Base-by-base conservation (phyloP, 2,797 vertebrate species). In the Rousettus madagascariensis region DNA sequence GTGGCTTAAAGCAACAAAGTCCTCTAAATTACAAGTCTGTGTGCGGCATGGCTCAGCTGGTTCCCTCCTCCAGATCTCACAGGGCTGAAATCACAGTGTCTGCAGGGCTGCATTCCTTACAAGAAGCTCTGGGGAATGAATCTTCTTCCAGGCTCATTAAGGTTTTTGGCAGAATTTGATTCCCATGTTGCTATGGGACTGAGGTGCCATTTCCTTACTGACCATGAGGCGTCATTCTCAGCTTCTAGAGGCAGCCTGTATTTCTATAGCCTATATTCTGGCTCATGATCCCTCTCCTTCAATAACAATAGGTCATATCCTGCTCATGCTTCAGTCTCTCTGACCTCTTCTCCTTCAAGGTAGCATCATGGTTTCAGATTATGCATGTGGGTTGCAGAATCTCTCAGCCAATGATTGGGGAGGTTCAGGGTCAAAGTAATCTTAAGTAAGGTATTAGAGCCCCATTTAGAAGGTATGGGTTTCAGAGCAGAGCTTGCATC, bases 401-500 rank as follows among this genome's bases (percentile, higher is more conserved):
- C 20, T 77, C 49, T 86, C 41, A 66, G 12, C 11, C 83, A 79
- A 5, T 72, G 26, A 53, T 4, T n/a, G 12, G 2, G 24, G 51
- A 30, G 41, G 46, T 46, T 86, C 36, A 36, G 30, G 33, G 8
- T 72, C 43, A 89, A 53, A n/a, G 33, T 88, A 43, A 57, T 46
- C 91, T 86, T 79, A 84, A 36, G 49, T 80, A 83, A 72, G 22
- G 41, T 57, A 80, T 78, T 79, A 69, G 90, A 86, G 65, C 53
- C 53, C 53, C 19, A 41, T 13, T 66, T 80, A 65, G 20, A 8
- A 38, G 26, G 5, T 17, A 30, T 84, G 41, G 24, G 26, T 20
- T 83, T 95, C 61, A 68, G 46, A 51, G n/a, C 12, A 86, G 66
- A 72, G 20, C 38, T 89, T 95, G 15, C 36, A 17, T 83, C 84